Percentiles rank a stretch among this genome's conserved stretches.
These are phyloP conservation scores for Spisula solida DNA, from an alignment of 2,888 invertebrate genomes.

Conservation along the genomic window DNA sequence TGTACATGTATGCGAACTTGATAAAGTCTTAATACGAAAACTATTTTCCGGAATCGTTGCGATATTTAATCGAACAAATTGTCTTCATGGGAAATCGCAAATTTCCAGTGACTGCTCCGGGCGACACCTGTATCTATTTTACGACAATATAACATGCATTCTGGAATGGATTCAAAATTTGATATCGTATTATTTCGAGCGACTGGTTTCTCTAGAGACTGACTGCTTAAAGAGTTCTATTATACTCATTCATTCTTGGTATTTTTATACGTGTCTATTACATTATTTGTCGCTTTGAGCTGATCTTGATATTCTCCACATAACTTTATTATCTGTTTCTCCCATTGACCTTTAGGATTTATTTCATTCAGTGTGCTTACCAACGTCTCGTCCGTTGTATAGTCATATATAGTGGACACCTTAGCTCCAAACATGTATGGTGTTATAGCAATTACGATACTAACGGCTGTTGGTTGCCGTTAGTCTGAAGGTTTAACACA, in stretches of 20 bases:
- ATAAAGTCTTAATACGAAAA: not conserved
- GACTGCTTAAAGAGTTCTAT: not conserved
- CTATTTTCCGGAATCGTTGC: not conserved
- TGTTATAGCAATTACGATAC: no score
- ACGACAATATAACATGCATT: not conserved
- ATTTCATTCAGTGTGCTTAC: no score
- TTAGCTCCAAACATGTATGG: no score
- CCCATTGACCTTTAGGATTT: no score
- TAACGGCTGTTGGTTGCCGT: no score
- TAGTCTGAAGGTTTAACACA: no score
- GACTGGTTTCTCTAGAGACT: not conserved
- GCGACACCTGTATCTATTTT: not conserved
- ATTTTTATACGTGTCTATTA: not conserved
- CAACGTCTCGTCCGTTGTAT: no score
- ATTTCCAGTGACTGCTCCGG: not conserved
- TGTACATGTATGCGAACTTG: no score
- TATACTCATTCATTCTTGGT: not conserved
- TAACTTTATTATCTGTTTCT: no score
- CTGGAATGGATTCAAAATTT: conserved; percentile 1
- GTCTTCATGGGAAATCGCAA: conserved; percentile 14
- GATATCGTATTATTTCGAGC: conserved; percentile 5
- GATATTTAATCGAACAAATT: not conserved
- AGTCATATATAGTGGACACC: no score
- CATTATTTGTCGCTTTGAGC: not conserved
- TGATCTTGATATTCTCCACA: no score